Conservation (phyloP, 2,113 vertebrate genomes). For the Burhinus oedicnemus region DNA sequence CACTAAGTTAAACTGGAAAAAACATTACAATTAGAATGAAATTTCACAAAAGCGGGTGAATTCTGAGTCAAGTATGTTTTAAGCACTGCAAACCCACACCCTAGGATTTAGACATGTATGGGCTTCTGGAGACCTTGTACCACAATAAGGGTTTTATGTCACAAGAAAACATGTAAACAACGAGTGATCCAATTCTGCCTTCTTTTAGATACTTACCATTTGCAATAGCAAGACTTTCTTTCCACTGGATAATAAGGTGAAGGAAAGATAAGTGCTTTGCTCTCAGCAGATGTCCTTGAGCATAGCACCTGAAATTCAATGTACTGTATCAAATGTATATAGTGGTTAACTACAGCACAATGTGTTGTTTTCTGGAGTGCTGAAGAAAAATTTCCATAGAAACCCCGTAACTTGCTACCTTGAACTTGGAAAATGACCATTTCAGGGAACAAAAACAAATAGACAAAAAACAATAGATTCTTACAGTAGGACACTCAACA, state of each 20-base stretch:
- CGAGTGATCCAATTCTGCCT: neutral
- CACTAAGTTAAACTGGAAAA: neutral
- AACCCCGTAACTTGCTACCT: neutral
- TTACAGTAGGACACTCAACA: conserved; percentile 1
- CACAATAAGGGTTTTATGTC: neutral
- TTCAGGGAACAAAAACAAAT: neutral
- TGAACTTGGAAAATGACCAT: conserved; percentile 52
- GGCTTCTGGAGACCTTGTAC: conserved; percentile 29
- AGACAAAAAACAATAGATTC: neutral
- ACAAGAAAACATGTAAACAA: conserved; percentile 10
- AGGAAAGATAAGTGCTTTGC: conserved; percentile 40
- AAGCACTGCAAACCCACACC: neutral
- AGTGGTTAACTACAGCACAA: neutral
- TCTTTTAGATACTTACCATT: conserved; percentile 19
- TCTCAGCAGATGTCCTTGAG: conserved; percentile 51
- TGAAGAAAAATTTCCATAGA: conserved; percentile 32
- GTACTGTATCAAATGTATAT: neutral
- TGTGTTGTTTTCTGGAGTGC: conserved; percentile 11
- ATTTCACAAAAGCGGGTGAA: neutral
- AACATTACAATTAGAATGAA: neutral
- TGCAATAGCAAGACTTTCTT: conserved; percentile 5
- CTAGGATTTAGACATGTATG: neutral
- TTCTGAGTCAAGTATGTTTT: conserved; percentile 23
- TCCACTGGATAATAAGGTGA: conserved; percentile 22
- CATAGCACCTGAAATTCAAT: neutral